Evolutionary conservation across 2,888 invertebrate genomes (phyloP).

Genomic region (Congeria kusceri): DNA sequence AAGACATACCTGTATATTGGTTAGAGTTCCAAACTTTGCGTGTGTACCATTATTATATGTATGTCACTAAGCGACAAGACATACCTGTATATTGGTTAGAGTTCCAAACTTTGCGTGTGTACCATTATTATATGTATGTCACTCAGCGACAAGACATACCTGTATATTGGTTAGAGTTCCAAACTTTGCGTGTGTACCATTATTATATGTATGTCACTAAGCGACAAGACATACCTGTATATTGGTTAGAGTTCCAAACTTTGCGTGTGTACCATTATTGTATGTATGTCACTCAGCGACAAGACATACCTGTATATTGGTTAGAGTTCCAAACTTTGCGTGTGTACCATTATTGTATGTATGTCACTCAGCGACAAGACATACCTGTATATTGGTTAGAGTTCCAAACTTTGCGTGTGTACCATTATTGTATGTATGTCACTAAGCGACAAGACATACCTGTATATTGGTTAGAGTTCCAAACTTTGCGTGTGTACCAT

Average conservation of each 20-base stretch:
- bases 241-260: conserved; percentile 98
- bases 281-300: no score
- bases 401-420: conserved; percentile 94
- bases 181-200: conserved; percentile 90
- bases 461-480: conserved; percentile 98
- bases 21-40: conserved; percentile 97
- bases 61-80: not conserved
- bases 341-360: no score
- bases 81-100: conserved; percentile 97
- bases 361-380: not conserved
- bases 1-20: conserved; percentile 94
- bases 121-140: no score
- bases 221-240: conserved; percentile 90
- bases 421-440: no score
- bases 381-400: conserved; percentile 97
- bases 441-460: conserved; percentile 86
- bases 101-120: conserved; percentile 94
- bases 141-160: conserved; percentile 86
- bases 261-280: conserved; percentile 86
- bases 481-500: conserved; percentile 90
- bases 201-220: no score
- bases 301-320: conserved; percentile 94
- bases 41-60: no score
- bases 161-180: conserved; percentile 98
- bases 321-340: conserved; percentile 97